Conservation (phyloP, 2,888 invertebrate species). For the Drosophila kuntzei region DNA sequence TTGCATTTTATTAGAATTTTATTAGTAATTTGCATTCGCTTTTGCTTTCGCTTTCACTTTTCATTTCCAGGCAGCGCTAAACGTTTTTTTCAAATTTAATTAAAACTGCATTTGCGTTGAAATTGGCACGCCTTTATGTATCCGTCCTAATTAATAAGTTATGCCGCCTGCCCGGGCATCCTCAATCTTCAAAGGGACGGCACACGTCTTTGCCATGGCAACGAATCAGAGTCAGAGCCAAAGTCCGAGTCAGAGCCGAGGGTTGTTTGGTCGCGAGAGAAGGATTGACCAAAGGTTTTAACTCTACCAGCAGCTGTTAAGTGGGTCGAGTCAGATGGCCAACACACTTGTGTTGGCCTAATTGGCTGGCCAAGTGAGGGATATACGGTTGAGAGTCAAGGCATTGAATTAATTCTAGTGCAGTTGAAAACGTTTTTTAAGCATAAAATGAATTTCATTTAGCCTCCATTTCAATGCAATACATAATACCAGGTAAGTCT, state of each 20-base stretch:
- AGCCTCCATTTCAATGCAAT: conserved; percentile 15
- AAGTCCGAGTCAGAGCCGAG: background rate
- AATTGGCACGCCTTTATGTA: conserved; percentile 46
- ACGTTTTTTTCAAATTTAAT: conserved; percentile 59
- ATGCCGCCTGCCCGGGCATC: conserved; percentile 20
- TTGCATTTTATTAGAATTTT: conserved; percentile 42
- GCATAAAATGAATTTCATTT: conserved; percentile 10
- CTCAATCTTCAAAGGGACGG: conserved; percentile 15
- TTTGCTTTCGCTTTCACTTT: conserved; percentile 10
- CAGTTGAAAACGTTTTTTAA: conserved; percentile 14
- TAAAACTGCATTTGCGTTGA: conserved; percentile 72
- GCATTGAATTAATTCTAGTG: conserved; percentile 16
- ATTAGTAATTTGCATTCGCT: conserved; percentile 13
- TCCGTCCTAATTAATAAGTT: conserved; percentile 64
- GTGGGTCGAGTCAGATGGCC: conserved; percentile 43
- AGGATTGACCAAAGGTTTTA: conserved; percentile 31
- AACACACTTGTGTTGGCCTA: conserved; percentile 62
- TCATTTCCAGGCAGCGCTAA: conserved; percentile 5
- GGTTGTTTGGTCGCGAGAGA: conserved; percentile 3
- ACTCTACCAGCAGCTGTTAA: conserved; percentile 37
- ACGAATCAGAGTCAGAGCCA: conserved; percentile 19
- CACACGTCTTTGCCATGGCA: conserved; percentile 48
- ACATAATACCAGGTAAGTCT: conserved; percentile 8
- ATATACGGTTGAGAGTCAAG: conserved; percentile 24
- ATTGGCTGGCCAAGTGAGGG: conserved; percentile 64